Evolutionary conservation across 2,888 invertebrate genomes (phyloP).

Genomic region (Phlogophora meticulosa): DNA sequence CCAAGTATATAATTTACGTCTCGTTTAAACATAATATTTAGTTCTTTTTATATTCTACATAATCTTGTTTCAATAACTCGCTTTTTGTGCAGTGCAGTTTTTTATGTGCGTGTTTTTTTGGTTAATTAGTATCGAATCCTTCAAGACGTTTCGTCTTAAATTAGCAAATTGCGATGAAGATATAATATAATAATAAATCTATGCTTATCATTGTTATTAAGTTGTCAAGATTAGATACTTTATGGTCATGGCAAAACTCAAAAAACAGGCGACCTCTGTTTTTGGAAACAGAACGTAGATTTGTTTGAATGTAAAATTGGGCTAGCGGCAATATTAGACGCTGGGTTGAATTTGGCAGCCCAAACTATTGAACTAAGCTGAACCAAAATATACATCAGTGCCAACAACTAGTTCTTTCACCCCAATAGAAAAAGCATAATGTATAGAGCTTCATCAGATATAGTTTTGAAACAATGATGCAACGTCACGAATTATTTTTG

Average conservation of each 20-base stretch:
- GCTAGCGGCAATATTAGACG: neutral
- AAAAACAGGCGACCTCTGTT: neutral
- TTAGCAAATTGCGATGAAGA: too few species aligned
- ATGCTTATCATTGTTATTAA: too few species aligned
- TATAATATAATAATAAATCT: too few species aligned
- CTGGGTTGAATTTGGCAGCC: constrained; percentile 17
- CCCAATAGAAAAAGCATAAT: constrained; percentile 31
- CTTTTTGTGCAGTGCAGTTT: too few species aligned
- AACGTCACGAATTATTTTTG: constrained; percentile 59
- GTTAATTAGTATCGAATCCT: too few species aligned
- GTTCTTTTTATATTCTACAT: too few species aligned
- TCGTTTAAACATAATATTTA: too few species aligned
- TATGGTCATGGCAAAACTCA: neutral
- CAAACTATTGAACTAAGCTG: constrained; percentile 14
- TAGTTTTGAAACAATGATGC: constrained; percentile 60
- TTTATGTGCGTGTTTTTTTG: too few species aligned
- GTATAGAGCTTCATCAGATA: constrained; percentile 16
- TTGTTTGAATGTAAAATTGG: constrained; percentile 3
- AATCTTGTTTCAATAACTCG: too few species aligned
- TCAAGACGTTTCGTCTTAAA: too few species aligned
- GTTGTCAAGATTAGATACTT: too few species aligned
- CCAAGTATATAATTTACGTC: too few species aligned
- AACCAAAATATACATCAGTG: constrained; percentile 43
- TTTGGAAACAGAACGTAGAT: neutral
- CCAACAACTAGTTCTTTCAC: constrained; percentile 62